Conservation (phyloP, 2,113 vertebrate genomes). For the Pachyramphus minor region DNA sequence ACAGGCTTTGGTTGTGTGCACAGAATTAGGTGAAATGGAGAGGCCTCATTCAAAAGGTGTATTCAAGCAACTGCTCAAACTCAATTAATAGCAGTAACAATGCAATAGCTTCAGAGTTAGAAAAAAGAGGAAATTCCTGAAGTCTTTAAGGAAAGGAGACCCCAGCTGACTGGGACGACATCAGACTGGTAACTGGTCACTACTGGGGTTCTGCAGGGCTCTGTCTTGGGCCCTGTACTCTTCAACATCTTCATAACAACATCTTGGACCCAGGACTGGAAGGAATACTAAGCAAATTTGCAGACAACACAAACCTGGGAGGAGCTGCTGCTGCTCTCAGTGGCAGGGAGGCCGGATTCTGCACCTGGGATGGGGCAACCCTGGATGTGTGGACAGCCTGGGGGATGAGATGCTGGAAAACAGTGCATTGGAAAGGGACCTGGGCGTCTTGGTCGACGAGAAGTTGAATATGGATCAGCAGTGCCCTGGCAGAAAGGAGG, state of each 20-base stretch:
- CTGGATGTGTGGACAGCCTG: no score
- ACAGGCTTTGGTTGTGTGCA: background rate
- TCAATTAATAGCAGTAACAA: background rate
- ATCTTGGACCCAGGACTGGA: background rate
- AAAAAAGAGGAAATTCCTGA: background rate
- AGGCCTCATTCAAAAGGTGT: background rate
- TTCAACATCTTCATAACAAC: background rate
- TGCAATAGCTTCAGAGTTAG: background rate
- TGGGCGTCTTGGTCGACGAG: no score
- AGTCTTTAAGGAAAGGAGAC: background rate
- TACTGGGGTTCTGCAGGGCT: background rate
- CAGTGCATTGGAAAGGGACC: no score
- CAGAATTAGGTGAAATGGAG: background rate
- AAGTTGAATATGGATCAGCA: no score
- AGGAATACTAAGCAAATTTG: background rate
- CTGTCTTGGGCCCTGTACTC: background rate
- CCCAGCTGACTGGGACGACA: background rate
- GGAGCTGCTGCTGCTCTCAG: background rate
- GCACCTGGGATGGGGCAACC: no score
- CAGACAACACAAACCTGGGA: background rate
- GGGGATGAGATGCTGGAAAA: no score
- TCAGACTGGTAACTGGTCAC: background rate
- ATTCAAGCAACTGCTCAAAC: background rate
- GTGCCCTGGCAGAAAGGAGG: no score
- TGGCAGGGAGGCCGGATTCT: background rate